Evolutionary conservation across 1,140 invertebrate species (phyloP).

Genomic region (Drosophila pallidifrons): DNA sequence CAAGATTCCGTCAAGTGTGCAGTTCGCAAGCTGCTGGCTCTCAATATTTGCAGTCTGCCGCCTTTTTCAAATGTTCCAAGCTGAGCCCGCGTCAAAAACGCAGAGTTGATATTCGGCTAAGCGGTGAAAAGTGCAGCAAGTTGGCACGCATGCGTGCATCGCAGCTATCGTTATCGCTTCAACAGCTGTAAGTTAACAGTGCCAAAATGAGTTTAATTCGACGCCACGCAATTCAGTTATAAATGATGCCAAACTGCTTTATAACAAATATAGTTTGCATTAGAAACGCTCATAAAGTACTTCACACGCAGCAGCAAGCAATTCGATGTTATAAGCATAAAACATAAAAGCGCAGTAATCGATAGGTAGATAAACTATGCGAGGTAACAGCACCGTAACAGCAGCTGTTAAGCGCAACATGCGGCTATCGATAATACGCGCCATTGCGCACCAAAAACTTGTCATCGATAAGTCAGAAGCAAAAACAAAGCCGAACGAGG

Average conservation of each 20-base stretch:
- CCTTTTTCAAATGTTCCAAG: conserved; percentile 37
- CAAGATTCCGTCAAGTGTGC: conserved; percentile 53
- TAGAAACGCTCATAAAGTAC: no score
- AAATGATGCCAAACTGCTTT: no score
- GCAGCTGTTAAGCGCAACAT: conserved; percentile 32
- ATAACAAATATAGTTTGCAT: no score
- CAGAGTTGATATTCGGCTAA: conserved; percentile 23
- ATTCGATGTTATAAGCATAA: no score
- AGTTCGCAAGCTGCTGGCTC: conserved; percentile 5
- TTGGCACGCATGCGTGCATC: conserved; percentile 47
- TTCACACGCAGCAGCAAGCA: no score
- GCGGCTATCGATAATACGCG: conserved; percentile 41
- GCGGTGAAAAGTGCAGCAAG: conserved; percentile 20
- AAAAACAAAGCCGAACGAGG: conserved; percentile 52
- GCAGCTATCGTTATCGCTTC: conserved; percentile 21
- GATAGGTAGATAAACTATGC: background rate
- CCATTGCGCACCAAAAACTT: conserved; percentile 10
- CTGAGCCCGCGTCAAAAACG: conserved; percentile 11
- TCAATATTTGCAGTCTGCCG: conserved; percentile 3
- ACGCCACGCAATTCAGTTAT: no score
- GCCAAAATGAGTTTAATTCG: conserved; percentile 19
- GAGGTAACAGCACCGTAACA: conserved; percentile 24
- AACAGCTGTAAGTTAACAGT: conserved; percentile 27
- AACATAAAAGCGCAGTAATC: background rate
- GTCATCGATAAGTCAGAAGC: conserved; percentile 46